Evolutionary conservation across 2,113 vertebrate species (phyloP), one percentile per base, ranked within the genome.

Genomic region (Cynoglossus semilaevis): DNA sequence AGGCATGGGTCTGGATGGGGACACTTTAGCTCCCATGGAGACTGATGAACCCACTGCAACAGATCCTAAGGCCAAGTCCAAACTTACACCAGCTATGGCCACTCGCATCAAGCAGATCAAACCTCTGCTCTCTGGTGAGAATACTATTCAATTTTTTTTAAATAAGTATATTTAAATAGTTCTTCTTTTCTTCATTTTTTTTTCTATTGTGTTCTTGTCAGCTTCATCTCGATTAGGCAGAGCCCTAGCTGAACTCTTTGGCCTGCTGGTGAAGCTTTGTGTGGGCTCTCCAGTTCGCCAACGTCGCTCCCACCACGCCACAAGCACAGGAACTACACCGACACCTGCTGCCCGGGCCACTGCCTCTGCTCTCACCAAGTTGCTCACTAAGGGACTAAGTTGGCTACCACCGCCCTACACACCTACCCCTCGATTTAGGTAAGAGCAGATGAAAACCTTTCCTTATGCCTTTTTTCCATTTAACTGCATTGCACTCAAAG

Each of bases 61-160:
- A 8, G 95, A 96, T 69, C 87, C 93, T 5, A 96, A 95, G 67
- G 84, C 91, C 46, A 97, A 96, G 76, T 94, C 95, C 59, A 97
- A 97, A 86, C 93, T 97, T 49, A 96, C 93, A 2, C 94, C 95
- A 38, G 94, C 94, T 19, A 97, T 97, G 95, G 94, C 95, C 46
- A 95, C 95, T 13, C 92, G 94, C 65, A 97, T 97, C 69, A 97
- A 97, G 70, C 95, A 97, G 75, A 97, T 97, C 61, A 97, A 97
- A 70, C 95, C 95, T 1, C 79, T 97, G 22, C 89, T 97, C 11
- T 97, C 95, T 47, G 95, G 95, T 96, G 40, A 90, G 88, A 43
- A 16, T 0, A 47, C 42, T 35, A 15, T 15, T 15, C 9, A 8
- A 35, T 6, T 7, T 52, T 51, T 35, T 29, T 34, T 38, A 11